Conservation (phyloP, 2,797 vertebrate genomes). For the Scleropages formosus region DNA sequence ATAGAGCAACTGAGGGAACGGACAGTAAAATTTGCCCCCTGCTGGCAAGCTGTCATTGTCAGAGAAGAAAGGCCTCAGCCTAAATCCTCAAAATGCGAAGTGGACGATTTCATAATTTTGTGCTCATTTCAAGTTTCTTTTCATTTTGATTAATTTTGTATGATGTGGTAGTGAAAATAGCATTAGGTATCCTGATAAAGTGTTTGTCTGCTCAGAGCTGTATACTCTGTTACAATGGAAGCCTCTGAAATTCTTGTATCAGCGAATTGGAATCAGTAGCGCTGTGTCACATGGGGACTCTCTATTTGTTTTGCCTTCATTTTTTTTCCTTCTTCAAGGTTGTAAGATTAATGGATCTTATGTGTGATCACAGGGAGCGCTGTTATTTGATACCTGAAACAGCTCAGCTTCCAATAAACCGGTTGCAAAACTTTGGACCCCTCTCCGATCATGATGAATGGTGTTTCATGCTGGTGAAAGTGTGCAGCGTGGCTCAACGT, state of each 20-base stretch:
- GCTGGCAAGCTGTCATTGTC: not conserved
- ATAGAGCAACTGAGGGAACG: not conserved
- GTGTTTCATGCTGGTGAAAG: slow-evolving; percentile 13
- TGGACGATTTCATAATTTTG: not conserved
- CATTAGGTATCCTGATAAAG: not conserved
- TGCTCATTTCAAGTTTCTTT: not conserved
- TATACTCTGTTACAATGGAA: slow-evolving; percentile 11
- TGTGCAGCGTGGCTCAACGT: slow-evolving; percentile 1
- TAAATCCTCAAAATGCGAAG: not conserved
- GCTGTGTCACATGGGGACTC: not conserved
- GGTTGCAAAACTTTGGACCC: slow-evolving; percentile 27
- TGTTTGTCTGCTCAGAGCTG: not conserved
- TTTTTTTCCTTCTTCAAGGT: slow-evolving; percentile 4
- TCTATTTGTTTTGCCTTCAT: slow-evolving; percentile 13
- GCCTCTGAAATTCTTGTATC: not conserved
- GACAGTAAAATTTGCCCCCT: not conserved
- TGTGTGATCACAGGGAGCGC: slow-evolving; percentile 11
- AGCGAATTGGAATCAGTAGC: slow-evolving; percentile 9
- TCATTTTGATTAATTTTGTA: not conserved
- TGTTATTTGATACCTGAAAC: slow-evolving; percentile 32
- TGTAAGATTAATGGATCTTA: slow-evolving; percentile 31
- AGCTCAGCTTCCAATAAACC: slow-evolving; percentile 17
- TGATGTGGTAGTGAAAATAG: not conserved
- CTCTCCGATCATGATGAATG: slow-evolving; percentile 25
- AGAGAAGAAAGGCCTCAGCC: not conserved